phyloP scores from a whole-genome alignment of 2,888 invertebrate species.

The Aricia artaxerxes region DNA sequence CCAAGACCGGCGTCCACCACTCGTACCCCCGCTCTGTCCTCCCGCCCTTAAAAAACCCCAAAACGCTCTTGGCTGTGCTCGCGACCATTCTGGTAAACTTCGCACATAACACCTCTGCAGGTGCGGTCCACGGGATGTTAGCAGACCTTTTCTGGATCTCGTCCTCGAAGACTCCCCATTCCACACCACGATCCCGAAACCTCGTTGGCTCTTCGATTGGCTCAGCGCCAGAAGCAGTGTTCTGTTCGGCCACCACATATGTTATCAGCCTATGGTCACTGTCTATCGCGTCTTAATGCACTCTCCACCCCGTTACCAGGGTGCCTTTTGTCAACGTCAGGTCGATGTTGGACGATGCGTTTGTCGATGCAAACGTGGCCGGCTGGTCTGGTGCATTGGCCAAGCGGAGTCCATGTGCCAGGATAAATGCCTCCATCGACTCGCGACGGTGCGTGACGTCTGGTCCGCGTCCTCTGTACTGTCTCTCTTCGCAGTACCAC shows the following conservation, averaged over 20 bases:
- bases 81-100: constrained; percentile 18
- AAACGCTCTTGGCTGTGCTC: constrained; percentile 30
- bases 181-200: too few species aligned
- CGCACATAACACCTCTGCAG: constrained; percentile 19
- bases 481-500: too few species aligned
- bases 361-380: constrained; percentile 33
- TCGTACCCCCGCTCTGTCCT: constrained; percentile 34
- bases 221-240: too few species aligned
- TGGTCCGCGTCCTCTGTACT: too few species aligned
- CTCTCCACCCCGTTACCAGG: constrained; percentile 36
- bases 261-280: constrained; percentile 15
- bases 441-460: too few species aligned
- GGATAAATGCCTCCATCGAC: too few species aligned
- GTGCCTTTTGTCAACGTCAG: constrained; percentile 38
- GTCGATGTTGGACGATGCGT: constrained; percentile 45
- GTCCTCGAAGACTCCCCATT: too few species aligned
- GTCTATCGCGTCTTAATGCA: constrained; percentile 10
- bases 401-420: constrained; percentile 24
- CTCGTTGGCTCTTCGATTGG: too few species aligned
- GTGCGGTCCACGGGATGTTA: too few species aligned
- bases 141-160: too few species aligned
- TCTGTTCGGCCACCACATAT: too few species aligned
- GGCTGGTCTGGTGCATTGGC: constrained; percentile 37
- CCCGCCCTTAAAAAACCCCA: constrained; percentile 24
- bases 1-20: constrained; percentile 42